Evolutionary conservation across 2,888 invertebrate species (phyloP).

Genomic region (Eristalis pertinax): DNA sequence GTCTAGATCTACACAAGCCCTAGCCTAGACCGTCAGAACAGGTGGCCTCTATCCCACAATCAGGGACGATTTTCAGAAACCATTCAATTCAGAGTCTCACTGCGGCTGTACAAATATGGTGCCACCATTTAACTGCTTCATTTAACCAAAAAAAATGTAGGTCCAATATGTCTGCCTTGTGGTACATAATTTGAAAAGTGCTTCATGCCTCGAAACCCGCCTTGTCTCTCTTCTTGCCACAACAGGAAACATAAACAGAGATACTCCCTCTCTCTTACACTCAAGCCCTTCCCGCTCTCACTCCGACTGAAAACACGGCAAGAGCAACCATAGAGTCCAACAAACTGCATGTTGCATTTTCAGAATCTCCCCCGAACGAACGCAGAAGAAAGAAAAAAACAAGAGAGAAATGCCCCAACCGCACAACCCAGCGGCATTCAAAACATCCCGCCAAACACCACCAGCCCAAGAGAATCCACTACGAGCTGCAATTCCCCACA

Average conservation of each 20-base stretch:
- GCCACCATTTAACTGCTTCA: too few relatives aligned
- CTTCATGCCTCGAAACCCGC: background rate
- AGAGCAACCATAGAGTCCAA: background rate
- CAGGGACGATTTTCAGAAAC: too few relatives aligned
- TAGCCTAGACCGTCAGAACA: too few relatives aligned
- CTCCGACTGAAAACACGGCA: background rate
- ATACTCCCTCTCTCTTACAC: background rate
- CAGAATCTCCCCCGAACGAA: background rate
- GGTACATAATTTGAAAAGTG: background rate
- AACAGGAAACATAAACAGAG: background rate
- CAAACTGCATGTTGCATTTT: constrained; percentile 38
- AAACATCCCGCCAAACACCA: constrained; percentile 58
- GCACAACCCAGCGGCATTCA: background rate
- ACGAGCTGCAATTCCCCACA: background rate
- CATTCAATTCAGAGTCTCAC: too few relatives aligned
- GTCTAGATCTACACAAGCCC: too few relatives aligned
- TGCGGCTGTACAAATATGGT: too few relatives aligned
- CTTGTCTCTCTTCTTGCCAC: background rate
- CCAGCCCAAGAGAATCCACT: constrained; percentile 16
- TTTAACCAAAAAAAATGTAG: too few relatives aligned
- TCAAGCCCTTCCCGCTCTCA: background rate
- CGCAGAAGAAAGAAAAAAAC: too few relatives aligned
- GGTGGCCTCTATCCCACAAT: too few relatives aligned
- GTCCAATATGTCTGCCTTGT: too few relatives aligned
- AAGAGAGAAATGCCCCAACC: constrained; percentile 2